Evolutionary conservation across 2,888 invertebrate species (phyloP), one percentile per base, ranked within the genome.

Genomic region (Drosophila pseudotalamancana): DNA sequence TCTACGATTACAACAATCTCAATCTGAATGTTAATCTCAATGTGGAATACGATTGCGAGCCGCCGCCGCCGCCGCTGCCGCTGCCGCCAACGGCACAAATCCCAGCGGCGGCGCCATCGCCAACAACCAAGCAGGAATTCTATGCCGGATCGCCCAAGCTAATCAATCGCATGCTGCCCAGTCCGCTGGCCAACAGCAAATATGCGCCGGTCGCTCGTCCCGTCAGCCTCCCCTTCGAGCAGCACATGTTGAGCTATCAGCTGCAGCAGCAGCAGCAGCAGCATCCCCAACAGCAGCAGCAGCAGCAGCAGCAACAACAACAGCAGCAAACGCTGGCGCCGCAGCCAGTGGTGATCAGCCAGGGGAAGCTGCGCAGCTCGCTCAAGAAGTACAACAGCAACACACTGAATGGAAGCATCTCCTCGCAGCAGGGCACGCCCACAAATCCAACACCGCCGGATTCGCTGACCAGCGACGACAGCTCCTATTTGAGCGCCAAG

Each of bases 391-490:
- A 95, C 80, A 90, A 90, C 92, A 93, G 63, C 55, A 64, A 23
- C n/a, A 57, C 53, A 14, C 5, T 62, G 0, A 73, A 60, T 9
- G 69, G 94, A 34, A 68, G 77, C 61, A 66, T 57, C 8, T 80
- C 83, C 8, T 89, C 88, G n/a, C 88, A 88, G 46, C 88, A 88
- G 61, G 88, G 89, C 12, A 96, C 96, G 0, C 96, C 96, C 14
- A 96, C 96, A 0, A 96, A 96, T 90, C 95, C 96, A 1, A 96
- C 97, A 5, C 97, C 97, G 0, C 96, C 97, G 0, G 97, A 97
- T 82, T 96, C 96, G 72, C 88, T 96, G 62, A 95, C 96, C 0
- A 96, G 96, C 85, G 97, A 97, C 81, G 97, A 97, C 88, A 96
- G 96, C 86, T 96, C 96, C 37, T 97, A 97, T 90, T 94, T 96